Evolutionary conservation across 2,113 vertebrate species (phyloP).

Genomic region (Prinia subflava): DNA sequence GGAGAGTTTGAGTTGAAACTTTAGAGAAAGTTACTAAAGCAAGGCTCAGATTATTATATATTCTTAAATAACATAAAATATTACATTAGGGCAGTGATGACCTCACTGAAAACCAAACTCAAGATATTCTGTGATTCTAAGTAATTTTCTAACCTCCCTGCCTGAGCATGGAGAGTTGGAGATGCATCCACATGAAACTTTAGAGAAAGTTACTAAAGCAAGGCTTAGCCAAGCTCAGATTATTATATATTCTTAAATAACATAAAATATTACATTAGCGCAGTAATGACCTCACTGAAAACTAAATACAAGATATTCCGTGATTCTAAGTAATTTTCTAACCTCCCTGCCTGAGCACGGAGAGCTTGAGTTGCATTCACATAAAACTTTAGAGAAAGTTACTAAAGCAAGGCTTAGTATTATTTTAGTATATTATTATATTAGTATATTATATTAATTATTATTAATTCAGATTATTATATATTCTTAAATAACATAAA

Average conservation of each 20-base stretch:
- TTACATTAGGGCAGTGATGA: neutral
- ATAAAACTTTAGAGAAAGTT: neutral
- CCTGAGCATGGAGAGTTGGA: no score
- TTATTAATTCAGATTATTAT: neutral
- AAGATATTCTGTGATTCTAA: no score
- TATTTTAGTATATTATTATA: no score
- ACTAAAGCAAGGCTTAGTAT: neutral
- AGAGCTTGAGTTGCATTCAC: neutral
- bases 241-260: no score
- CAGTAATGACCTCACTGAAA: no score
- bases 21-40: neutral
- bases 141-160: no score
- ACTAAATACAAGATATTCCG: neutral
- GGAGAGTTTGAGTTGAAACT: neutral
- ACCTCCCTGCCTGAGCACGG: neutral
- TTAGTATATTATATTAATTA: no score
- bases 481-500: neutral
- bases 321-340: neutral
- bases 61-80: accelerated
- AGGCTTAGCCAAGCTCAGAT: no score
- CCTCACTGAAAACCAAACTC: neutral
- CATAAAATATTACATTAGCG: no score
- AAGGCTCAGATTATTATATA: neutral
- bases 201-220: no score
- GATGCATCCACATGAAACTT: no score